These are phyloP conservation scores for Thereva nobilitata DNA, from an alignment of 2,888 invertebrate genomes.

Conservation along the genomic window DNA sequence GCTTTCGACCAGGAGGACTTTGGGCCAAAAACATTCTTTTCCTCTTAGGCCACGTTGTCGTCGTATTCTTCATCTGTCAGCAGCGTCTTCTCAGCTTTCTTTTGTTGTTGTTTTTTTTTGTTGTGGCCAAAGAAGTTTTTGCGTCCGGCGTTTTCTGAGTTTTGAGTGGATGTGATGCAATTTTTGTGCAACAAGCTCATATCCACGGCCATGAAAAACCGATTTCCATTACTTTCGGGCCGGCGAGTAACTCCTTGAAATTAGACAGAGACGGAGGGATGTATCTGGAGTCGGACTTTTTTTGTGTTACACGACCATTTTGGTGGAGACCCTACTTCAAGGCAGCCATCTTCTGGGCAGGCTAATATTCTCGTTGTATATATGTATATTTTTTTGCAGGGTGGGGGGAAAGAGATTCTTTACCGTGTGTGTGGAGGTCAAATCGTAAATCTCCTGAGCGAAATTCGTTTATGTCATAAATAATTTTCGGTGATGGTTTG, in stretches of 20 bases:
- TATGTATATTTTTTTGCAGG: too few relatives aligned
- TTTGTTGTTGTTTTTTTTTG: conserved; percentile 29
- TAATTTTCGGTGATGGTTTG: conserved; percentile 40
- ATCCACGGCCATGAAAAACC: conserved; percentile 22
- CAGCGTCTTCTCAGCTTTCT: conserved; percentile 31
- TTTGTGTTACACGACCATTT: too few relatives aligned
- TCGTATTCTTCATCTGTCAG: conserved; percentile 39
- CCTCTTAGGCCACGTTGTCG: conserved; percentile 32
- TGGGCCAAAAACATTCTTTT: conserved; percentile 36
- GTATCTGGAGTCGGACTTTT: too few relatives aligned
- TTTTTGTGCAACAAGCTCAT: conserved; percentile 26
- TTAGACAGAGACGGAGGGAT: neutral
- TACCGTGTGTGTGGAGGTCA: conserved; percentile 35
- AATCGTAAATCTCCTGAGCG: conserved; percentile 41
- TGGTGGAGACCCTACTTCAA: too few relatives aligned
- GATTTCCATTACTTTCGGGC: conserved; percentile 20
- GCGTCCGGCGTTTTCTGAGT: too few relatives aligned
- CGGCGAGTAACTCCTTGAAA: neutral
- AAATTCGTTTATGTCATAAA: conserved; percentile 43
- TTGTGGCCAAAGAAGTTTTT: conserved; percentile 3
- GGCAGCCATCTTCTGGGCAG: too few relatives aligned
- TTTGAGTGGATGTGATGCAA: conserved; percentile 17
- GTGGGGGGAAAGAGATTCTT: neutral
- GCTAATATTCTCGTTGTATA: too few relatives aligned
- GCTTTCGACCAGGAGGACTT: conserved; percentile 11